phyloP scores from a whole-genome alignment of 1,140 invertebrate species.

The Drosophila sp. region DNA sequence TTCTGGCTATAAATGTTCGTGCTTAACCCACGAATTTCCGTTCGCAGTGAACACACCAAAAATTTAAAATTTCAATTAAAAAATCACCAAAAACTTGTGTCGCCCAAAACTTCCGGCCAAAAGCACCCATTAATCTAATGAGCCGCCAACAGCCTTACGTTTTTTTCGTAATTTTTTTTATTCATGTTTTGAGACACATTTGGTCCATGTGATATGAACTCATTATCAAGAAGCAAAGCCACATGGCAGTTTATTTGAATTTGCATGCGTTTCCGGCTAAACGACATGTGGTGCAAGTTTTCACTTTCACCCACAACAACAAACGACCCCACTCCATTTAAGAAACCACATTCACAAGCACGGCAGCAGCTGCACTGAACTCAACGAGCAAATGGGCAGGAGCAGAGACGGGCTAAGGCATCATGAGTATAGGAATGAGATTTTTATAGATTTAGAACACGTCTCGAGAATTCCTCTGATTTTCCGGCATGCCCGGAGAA shows the following conservation, averaged over 20 bases:
- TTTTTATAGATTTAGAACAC: conserved; percentile 61
- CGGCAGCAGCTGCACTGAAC: conserved; percentile 54
- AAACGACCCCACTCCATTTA: neutral
- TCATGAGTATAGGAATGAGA: conserved; percentile 12
- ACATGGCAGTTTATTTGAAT: conserved; percentile 55
- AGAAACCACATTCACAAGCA: neutral
- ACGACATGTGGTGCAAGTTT: conserved; percentile 50
- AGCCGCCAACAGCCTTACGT: conserved; percentile 14
- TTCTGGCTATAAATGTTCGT: neutral
- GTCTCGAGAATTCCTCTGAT: conserved; percentile 35
- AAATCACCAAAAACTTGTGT: conserved; percentile 13
- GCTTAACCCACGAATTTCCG: conserved; percentile 11
- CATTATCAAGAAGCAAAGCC: conserved; percentile 16
- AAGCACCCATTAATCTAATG: conserved; percentile 18
- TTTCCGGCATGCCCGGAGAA: conserved; percentile 18
- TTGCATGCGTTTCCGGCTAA: conserved; percentile 62
- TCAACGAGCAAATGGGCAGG: neutral
- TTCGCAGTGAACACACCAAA: neutral
- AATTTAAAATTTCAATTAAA: conserved; percentile 18
- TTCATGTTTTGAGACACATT: conserved; percentile 2
- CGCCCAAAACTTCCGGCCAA: conserved; percentile 14
- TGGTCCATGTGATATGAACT: conserved; percentile 18
- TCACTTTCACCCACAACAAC: conserved; percentile 55
- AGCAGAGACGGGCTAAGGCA: conserved; percentile 34
- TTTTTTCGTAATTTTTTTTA: conserved; percentile 6